Base-by-base conservation (phyloP, 2,113 vertebrate species). In the Centropus unirufus region DNA sequence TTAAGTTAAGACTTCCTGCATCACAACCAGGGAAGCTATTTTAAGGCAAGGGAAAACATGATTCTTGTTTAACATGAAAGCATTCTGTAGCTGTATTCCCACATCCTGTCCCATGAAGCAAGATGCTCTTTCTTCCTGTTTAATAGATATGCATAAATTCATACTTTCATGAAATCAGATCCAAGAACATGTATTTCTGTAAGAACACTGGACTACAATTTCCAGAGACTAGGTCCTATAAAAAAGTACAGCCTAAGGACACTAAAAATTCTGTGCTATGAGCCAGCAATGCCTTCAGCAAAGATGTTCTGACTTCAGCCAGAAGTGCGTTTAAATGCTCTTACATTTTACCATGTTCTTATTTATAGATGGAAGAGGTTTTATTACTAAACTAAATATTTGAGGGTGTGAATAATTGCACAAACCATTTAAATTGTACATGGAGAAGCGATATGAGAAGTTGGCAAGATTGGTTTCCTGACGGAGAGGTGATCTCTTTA, bases 361-460 rank as follows among this genome's bases (percentile, higher is more conserved):
- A n/a, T 61, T 92, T 36, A 63, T 5, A 90, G 39, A 7, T 93
- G 62, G 16, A 94, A 82, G 29, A 87, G 13, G 1, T 29, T 72
- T 89, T 64, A 81, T 85, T 55, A 63, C 32, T 58, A 66, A 81
- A 74, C 3, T 32, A 62, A 62, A 8, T 36, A 75, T 46, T 66
- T 85, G 44, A 93, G 20, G 3, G 16, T 5, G 15, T 44, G 84
- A 90, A 83, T 59, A 94, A 89, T 82, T 87, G 29, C 87, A 94
- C 98, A 98, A 97, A 99, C 99, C 99, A 94, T 99, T 99, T 91
- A 99, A 98, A 96, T 99, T 99, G 95, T 99, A 99, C 99, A 99
- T 99, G 40, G 99, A 99, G 97, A 99, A 99, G 34, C 99, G 99
- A 95, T 99, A 99, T n/a, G 99, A 99, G 98, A 99, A 99, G 97